Evolutionary conservation across 2,888 invertebrate species (phyloP).

Genomic region (Athrips mouffetella): DNA sequence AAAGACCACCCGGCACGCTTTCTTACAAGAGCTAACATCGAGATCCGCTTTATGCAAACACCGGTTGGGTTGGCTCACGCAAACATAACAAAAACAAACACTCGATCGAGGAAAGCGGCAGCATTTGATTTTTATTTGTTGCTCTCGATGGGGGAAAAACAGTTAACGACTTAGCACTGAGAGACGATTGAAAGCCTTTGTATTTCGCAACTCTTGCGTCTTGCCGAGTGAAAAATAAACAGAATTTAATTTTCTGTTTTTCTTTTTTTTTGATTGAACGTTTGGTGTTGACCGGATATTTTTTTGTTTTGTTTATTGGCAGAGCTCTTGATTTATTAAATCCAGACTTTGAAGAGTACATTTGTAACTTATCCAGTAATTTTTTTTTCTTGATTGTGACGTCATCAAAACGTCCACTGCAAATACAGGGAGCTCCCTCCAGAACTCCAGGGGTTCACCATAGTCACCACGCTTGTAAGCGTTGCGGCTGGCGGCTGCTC

Average conservation of each 20-base stretch:
- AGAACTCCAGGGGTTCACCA: no score
- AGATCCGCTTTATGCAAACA: conserved; percentile 53
- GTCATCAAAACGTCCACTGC: no score
- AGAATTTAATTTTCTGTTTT: conserved; percentile 1
- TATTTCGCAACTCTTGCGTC: conserved; percentile 19
- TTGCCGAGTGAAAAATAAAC: conserved; percentile 7
- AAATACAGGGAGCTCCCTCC: no score
- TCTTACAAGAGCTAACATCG: conserved; percentile 46
- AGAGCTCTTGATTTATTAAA: conserved; percentile 4
- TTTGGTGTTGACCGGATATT: neutral
- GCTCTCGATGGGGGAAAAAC: conserved; percentile 30
- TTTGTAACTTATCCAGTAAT: no score
- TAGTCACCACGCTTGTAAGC: no score
- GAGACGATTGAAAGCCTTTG: conserved; percentile 29
- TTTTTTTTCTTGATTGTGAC: no score
- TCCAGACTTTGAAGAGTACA: no score
- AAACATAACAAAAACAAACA: conserved; percentile 65
- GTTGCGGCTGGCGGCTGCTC: no score
- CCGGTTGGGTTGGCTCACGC: conserved; percentile 68
- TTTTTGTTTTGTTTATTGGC: no score
- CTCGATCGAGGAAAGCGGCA: conserved; percentile 54
- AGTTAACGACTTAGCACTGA: conserved; percentile 41
- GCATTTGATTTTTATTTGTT: conserved; percentile 45
- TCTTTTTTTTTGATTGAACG: conserved; percentile 2
- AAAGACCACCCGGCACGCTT: conserved; percentile 70